Evolutionary conservation across 37 sponge, comb jelly and placozoan species (phyloP).

Genomic region (Hexactinellida sp.): DNA sequence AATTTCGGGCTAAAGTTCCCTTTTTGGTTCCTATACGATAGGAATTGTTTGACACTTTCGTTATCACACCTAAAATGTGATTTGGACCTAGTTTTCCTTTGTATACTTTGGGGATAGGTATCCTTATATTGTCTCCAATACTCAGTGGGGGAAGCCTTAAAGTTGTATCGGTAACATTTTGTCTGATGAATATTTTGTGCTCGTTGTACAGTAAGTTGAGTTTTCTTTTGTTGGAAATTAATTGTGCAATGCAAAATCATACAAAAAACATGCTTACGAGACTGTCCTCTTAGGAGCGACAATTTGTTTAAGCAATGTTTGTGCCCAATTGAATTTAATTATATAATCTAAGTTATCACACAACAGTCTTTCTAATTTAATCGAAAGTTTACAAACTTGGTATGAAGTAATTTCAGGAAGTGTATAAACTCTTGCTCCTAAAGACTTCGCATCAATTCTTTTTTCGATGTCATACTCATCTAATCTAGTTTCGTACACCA

Average conservation of each 20-base stretch:
- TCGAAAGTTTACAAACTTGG: not conserved
- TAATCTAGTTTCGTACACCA: not conserved
- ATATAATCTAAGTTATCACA: too few relatives aligned
- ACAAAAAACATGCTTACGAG: not conserved
- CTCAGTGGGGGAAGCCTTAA: not conserved
- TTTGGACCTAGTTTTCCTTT: not conserved
- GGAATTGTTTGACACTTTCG: not conserved
- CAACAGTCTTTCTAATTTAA: not conserved
- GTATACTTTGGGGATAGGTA: not conserved
- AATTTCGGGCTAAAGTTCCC: not conserved
- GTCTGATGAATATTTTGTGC: not conserved
- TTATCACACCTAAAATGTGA: constrained; percentile 2
- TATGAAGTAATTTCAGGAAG: not conserved
- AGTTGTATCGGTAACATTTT: not conserved
- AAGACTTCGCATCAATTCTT: not conserved
- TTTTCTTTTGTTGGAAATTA: not conserved
- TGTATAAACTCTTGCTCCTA: not conserved
- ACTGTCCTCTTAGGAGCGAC: not conserved
- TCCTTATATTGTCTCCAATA: not conserved
- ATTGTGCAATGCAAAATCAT: not conserved
- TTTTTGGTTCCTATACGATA: not conserved
- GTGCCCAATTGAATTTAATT: not conserved
- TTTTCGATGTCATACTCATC: not conserved
- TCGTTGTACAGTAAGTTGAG: not conserved
- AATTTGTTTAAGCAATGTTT: not conserved